Base-by-base conservation (phyloP, 2,797 vertebrate genomes). In the Luscinia megarhynchos region DNA sequence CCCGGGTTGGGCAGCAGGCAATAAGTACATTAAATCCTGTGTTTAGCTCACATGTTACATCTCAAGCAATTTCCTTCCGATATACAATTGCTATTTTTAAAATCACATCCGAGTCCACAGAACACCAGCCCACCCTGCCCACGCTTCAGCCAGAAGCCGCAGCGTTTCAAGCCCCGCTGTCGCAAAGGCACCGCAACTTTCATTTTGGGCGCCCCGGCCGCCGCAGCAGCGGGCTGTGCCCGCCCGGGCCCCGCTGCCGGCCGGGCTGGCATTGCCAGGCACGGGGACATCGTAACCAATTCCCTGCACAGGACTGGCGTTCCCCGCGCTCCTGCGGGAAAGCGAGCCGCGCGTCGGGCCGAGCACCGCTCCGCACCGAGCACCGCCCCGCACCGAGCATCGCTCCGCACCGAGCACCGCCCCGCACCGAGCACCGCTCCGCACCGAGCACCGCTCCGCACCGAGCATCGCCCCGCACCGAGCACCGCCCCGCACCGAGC, bases 161-260 rank as follows among this genome's bases (percentile, higher is more conserved):
- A 72, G 74, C 77, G 7, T 19, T n/a, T 3, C 72, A 6, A 22
- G 59, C 36, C 83, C 72, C 6, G 59, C 88, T 77, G 90, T 11
- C 89, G 91, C 84, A 86, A 80, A 76, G 81, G 73, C 90, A 55
- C 75, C 34, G 92, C 87, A 84, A 84, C 86, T 95, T 91, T 82
- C 51, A 24, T 40, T 22, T 2, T 0, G 36, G 8, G 91, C 5
- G 21, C 43, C 10, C 62, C 40, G 64, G 64, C 54, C 8, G 36
- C 77, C 40, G 54, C 63, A 5, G 72, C 88, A n/a, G 54, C 32
- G 46, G 40, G 86, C 80, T 40, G 46, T 5, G 86, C 68, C 64
- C 1, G 19, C 63, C 66, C 68, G 36, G 14, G 70, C 62, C 12
- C 34, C 34, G 74, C 54, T 0, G 46, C 4, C n/a, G 15, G 22